A percentile compares a stretch with the other conserved stretches of the same genome.
phyloP scores from a whole-genome alignment of 2,888 invertebrate species.

The Hydrotaea diabolus region DNA sequence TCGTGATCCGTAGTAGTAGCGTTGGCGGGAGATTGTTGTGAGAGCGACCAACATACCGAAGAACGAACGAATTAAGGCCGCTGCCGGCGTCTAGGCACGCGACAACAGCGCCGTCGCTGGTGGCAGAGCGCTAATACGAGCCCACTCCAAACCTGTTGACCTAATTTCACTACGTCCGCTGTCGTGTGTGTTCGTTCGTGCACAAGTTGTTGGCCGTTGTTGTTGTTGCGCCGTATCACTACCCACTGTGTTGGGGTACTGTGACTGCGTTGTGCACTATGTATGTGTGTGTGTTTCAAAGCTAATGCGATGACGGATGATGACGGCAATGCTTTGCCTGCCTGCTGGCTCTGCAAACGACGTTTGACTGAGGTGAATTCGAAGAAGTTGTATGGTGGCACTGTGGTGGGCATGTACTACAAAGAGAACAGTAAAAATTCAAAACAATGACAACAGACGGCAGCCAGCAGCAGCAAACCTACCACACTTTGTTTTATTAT shows the following conservation, averaged over 20 bases:
- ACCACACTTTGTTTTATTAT: slow-evolving; percentile 60
- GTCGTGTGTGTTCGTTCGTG: slow-evolving; percentile 11
- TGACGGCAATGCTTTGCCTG: slow-evolving; percentile 63
- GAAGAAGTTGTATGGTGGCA: slow-evolving; percentile 43
- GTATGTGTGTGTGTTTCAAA: slow-evolving; percentile 62
- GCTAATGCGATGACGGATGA: slow-evolving; percentile 58
- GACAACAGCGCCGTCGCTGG: slow-evolving; percentile 17
- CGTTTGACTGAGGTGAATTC: slow-evolving; percentile 36
- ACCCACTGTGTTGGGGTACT: no score
- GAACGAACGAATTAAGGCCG: slow-evolving; percentile 25
- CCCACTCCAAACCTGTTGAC: slow-evolving; percentile 81
- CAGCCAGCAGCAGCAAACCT: slow-evolving; percentile 57
- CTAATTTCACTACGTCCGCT: slow-evolving; percentile 77
- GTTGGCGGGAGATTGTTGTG: slow-evolving; percentile 46
- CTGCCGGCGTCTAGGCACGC: slow-evolving; percentile 5
- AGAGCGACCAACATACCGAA: background rate
- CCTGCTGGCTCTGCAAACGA: slow-evolving; percentile 64
- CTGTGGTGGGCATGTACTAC: slow-evolving; percentile 38
- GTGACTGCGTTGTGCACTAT: slow-evolving; percentile 69
- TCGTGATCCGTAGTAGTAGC: background rate
- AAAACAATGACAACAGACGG: slow-evolving; percentile 30
- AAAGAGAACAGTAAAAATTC: background rate
- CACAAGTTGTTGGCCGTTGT: background rate
- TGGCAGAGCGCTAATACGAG: slow-evolving; percentile 68
- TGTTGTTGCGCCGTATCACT: background rate